Percentiles rank a stretch among this genome's conserved stretches.
These are phyloP conservation scores for Pseudeuparius sepicola DNA, from an alignment of 2,888 invertebrate species.

Conservation along the genomic window DNA sequence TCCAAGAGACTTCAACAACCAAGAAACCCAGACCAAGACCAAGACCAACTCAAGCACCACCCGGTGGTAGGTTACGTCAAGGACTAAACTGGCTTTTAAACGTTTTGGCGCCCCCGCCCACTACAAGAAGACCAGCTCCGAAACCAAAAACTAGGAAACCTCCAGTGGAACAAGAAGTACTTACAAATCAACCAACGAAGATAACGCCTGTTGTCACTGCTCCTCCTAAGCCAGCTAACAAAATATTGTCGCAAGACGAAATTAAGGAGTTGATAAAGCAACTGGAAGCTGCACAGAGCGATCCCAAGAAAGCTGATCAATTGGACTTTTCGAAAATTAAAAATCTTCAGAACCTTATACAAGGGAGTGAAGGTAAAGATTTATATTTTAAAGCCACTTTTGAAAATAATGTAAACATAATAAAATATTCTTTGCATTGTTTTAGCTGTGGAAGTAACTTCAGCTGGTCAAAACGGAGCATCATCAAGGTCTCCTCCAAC, in stretches of 20 bases:
- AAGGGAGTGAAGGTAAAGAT: constrained; percentile 27
- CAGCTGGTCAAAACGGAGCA: constrained; percentile 27
- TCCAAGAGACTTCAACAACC: constrained; percentile 26
- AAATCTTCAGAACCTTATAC: constrained; percentile 30
- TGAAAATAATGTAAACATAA: no score
- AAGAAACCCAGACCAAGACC: constrained; percentile 25
- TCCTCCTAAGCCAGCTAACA: constrained; percentile 25
- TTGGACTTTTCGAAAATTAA: constrained; percentile 32
- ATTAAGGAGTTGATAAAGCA: constrained; percentile 19
- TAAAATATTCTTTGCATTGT: no score
- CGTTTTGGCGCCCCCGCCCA: constrained; percentile 31
- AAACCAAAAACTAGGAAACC: constrained; percentile 20
- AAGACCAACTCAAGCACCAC: constrained; percentile 36
- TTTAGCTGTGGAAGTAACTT: constrained; percentile 25
- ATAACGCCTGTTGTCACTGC: constrained; percentile 33
- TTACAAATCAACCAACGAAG: constrained; percentile 34
- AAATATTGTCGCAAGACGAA: constrained; percentile 30
- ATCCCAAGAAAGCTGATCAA: constrained; percentile 31
- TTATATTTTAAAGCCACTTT: no score
- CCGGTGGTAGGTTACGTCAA: constrained; percentile 37
- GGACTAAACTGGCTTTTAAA: constrained; percentile 38
- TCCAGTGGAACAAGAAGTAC: constrained; percentile 25
- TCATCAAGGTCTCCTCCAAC: constrained; percentile 21
- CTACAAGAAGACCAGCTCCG: constrained; percentile 22
- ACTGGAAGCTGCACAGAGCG: constrained; percentile 29